Conservation (phyloP, 2,113 vertebrate species). For the Muntiacus reevesi region DNA sequence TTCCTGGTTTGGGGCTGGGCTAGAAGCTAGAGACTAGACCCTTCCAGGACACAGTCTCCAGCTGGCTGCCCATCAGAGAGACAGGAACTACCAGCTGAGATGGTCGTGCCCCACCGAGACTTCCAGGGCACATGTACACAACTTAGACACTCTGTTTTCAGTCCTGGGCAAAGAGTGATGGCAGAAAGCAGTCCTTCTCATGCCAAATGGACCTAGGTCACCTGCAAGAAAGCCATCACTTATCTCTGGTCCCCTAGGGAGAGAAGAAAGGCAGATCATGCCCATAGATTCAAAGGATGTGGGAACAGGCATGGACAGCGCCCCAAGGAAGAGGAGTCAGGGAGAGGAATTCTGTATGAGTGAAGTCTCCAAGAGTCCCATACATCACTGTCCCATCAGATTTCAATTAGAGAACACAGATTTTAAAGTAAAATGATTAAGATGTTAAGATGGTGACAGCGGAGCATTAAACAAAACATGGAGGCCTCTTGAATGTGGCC, state of each 20-base stretch:
- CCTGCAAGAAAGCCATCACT: too few species aligned
- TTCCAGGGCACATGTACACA: not conserved
- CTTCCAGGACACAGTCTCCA: not conserved
- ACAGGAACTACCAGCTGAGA: not conserved
- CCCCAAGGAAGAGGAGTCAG: not conserved
- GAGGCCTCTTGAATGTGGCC: not conserved
- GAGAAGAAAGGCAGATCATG: not conserved
- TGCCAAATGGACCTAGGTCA: not conserved
- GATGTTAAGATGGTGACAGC: not conserved
- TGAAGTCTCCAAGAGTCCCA: not conserved
- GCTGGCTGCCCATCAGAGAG: not conserved
- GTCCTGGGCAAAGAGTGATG: not conserved
- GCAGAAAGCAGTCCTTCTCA: not conserved
- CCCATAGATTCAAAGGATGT: too few species aligned
- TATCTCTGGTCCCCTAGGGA: not conserved
- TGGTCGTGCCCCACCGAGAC: not conserved
- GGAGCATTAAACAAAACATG: not conserved
- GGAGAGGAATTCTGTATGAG: not conserved
- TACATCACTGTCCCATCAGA: not conserved
- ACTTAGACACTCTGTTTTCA: not conserved
- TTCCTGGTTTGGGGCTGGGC: not conserved
- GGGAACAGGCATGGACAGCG: not conserved
- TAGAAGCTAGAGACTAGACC: not conserved
- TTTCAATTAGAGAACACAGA: not conserved
- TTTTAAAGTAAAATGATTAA: not conserved